Evolutionary conservation across 2,113 vertebrate genomes (phyloP), one percentile per base, ranked within the genome.

Genomic region (Halichoerus grypus): DNA sequence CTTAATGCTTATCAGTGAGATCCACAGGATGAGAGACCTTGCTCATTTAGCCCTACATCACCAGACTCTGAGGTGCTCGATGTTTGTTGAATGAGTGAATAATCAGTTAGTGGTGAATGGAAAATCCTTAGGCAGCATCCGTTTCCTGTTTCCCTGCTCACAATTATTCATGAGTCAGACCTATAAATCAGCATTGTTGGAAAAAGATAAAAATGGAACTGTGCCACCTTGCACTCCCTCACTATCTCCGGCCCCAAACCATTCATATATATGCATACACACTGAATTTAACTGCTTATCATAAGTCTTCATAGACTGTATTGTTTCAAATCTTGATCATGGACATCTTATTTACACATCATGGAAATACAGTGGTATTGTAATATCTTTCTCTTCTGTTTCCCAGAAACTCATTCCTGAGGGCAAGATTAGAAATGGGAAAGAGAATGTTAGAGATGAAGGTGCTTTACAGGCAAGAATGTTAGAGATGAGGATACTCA

Each of bases 111-210:
- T 76, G n/a, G 69, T 91, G 39, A 95, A 51, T 80, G 42, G 95
- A 93, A 94, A 85, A 53, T 91, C 81, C 85, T 88, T 95, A 91
- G 31, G 57, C 57, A 96, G 36, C 36, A 46, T 93, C 69, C 3
- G 13, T 96, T 96, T 98, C 51, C 85, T 88, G 16, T 95, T 93
- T 93, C 46, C 28, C 13, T 92, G 55, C 36, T 95, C 57, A 91
- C 63, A 94, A 13, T 72, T 79, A 59, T 80, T 88, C 71, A 92
- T 51, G 42, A 96, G 9, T 96, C 53, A 95, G 63, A 91, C 33
- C 26, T 84, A 39, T 77, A 76, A 33, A 76, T 81, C 36, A 91
- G 31, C 28, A 33, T 91, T 63, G 49, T 24, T 93, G 26, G 76
- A 59, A 42, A 95, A 85, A 91, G 61, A 74, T 53, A 71, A 80